Conservation (phyloP, 2,888 invertebrate genomes). For the Eupithecia abbreviata region DNA sequence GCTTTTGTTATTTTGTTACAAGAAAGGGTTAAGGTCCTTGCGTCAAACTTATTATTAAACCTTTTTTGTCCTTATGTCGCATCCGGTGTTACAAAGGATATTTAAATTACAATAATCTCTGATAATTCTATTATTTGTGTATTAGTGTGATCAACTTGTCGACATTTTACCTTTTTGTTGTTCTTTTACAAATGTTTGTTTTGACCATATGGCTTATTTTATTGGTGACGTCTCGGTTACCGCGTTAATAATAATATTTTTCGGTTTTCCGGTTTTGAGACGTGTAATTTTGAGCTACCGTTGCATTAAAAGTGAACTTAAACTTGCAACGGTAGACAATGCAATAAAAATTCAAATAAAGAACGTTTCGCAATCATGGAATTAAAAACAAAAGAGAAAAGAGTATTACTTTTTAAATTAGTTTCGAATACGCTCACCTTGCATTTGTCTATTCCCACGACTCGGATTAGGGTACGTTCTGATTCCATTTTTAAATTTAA, state of each 20-base stretch:
- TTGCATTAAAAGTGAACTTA: conserved; percentile 31
- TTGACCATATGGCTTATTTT: conserved; percentile 70
- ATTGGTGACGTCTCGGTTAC: conserved; percentile 52
- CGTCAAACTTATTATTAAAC: conserved; percentile 82
- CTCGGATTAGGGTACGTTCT: conserved; percentile 75
- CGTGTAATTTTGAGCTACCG: conserved; percentile 41
- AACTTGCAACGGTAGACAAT: conserved; percentile 31
- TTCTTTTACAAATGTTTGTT: conserved; percentile 69
- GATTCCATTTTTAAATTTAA: conserved; percentile 75
- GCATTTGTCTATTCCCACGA: conserved; percentile 82
- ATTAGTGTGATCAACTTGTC: conserved; percentile 80
- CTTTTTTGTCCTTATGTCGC: conserved; percentile 81
- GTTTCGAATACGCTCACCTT: conserved; percentile 81
- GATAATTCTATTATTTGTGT: conserved; percentile 81
- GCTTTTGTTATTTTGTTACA: conserved; percentile 68
- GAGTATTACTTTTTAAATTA: conserved; percentile 83
- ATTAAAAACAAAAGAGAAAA: conserved; percentile 66
- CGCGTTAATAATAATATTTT: conserved; percentile 50
- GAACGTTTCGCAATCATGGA: conserved; percentile 38
- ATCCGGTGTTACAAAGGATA: conserved; percentile 80
- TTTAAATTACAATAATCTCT: conserved; percentile 82
- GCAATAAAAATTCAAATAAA: conserved; percentile 38
- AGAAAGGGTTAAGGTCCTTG: conserved; percentile 80
- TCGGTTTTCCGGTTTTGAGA: conserved; percentile 49
- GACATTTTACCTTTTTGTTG: conserved; percentile 59